Percentiles rank a stretch among this genome's conserved stretches.
Conservation (phyloP, 2,113 vertebrate species). For the Colinus virginianus region DNA sequence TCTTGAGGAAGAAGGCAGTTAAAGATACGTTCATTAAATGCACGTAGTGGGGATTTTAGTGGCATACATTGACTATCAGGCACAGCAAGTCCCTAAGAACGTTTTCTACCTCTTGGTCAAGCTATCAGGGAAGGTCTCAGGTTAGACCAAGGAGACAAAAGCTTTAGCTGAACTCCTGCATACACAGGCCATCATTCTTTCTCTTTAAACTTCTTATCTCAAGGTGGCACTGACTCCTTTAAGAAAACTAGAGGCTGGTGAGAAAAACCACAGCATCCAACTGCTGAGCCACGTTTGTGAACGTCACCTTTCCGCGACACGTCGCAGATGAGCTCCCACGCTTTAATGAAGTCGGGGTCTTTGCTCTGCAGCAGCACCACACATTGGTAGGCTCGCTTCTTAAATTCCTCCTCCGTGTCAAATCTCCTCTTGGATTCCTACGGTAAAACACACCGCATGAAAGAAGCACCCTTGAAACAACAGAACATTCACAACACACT, state of each 20-base stretch:
- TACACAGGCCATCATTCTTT: background rate
- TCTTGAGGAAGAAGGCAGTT: slow-evolving; percentile 77
- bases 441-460: background rate
- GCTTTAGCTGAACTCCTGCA: background rate
- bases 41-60: background rate
- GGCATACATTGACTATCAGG: background rate
- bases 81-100: background rate
- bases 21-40: background rate
- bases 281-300: background rate
- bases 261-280: background rate
- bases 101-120: background rate
- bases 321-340: slow-evolving; percentile 95
- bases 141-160: background rate
- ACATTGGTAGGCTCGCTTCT: slow-evolving; percentile 93
- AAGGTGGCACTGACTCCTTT: background rate
- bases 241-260: background rate
- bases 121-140: background rate
- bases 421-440: slow-evolving; percentile 98
- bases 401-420: slow-evolving; percentile 94
- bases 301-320: slow-evolving; percentile 90
- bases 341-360: slow-evolving; percentile 90
- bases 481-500: background rate
- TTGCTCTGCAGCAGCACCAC: slow-evolving; percentile 96
- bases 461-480: background rate
- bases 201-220: background rate